These are phyloP conservation scores for Pterobdella sp. DNA, from an alignment of 2,888 invertebrate species.

Conservation along the genomic window DNA sequence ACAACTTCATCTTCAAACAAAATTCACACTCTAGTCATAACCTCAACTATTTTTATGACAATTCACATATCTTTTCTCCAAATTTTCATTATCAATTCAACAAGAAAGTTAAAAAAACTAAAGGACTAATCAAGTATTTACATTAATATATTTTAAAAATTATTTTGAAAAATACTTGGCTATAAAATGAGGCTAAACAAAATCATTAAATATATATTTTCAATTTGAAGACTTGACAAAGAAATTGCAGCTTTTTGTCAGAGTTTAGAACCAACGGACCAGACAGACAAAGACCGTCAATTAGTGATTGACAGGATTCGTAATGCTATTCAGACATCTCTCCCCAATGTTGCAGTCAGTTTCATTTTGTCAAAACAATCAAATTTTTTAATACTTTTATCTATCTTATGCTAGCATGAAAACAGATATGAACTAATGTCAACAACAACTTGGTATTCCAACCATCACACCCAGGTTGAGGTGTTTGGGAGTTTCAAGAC, in stretches of 20 bases:
- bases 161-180: not conserved
- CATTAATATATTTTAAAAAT: not conserved
- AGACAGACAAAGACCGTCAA: conserved; percentile 19
- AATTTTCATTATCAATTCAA: not conserved
- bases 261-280: conserved; percentile 20
- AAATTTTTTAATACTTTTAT: conserved; percentile 3
- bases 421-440: not conserved
- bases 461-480: conserved; percentile 24
- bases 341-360: conserved; percentile 19
- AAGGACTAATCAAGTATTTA: conserved; percentile 5
- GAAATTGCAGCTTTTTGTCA: conserved; percentile 28
- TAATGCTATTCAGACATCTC: conserved; percentile 14
- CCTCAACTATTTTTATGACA: not conserved
- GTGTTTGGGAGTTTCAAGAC: conserved; percentile 34
- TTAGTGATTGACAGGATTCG: conserved; percentile 23
- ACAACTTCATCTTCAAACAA: not conserved
- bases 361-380: not conserved
- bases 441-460: not conserved
- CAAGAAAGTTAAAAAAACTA: conserved; percentile 21
- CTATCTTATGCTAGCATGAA: not conserved
- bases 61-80: conserved; percentile 7
- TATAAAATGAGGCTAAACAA: not conserved
- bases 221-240: conserved; percentile 19
- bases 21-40: not conserved
- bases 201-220: not conserved